A percentile compares a stretch with the other conserved stretches of the same genome.
Evolutionary conservation across 2,888 invertebrate genomes (phyloP).

Genomic region (Norana najaformis): DNA sequence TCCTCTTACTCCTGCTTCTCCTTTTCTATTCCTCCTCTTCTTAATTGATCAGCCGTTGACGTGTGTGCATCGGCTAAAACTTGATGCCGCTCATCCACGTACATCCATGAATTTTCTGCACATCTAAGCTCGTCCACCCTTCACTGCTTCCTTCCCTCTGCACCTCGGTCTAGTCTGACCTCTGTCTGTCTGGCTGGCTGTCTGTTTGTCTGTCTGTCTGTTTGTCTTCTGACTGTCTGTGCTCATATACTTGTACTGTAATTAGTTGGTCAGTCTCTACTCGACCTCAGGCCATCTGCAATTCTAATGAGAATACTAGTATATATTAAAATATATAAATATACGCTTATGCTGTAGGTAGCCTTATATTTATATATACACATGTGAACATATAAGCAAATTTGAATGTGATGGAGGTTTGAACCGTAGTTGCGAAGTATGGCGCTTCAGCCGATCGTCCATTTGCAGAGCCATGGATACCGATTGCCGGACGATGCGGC

Average conservation of each 20-base stretch:
- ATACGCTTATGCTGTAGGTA: neutral
- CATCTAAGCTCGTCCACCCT: neutral
- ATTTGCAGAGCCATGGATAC: too few species aligned
- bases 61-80: neutral
- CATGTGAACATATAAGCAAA: too few species aligned
- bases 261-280: neutral
- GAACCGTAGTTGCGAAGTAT: neutral
- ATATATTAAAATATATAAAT: neutral
- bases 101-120: neutral
- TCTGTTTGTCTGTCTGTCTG: neutral
- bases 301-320: neutral
- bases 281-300: neutral
- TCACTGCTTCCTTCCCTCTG: neutral
- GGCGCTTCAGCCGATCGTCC: neutral
- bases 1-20: neutral
- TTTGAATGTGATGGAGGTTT: too few species aligned
- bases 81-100: neutral
- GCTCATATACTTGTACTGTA: neutral
- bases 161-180: neutral
- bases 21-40: neutral
- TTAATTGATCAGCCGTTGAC: neutral
- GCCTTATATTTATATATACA: neutral
- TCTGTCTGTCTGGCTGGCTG: neutral
- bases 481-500: too few species aligned
- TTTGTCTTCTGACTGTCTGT: neutral